Conservation (phyloP, 2,113 vertebrate species). For the Nothocercus julius region DNA sequence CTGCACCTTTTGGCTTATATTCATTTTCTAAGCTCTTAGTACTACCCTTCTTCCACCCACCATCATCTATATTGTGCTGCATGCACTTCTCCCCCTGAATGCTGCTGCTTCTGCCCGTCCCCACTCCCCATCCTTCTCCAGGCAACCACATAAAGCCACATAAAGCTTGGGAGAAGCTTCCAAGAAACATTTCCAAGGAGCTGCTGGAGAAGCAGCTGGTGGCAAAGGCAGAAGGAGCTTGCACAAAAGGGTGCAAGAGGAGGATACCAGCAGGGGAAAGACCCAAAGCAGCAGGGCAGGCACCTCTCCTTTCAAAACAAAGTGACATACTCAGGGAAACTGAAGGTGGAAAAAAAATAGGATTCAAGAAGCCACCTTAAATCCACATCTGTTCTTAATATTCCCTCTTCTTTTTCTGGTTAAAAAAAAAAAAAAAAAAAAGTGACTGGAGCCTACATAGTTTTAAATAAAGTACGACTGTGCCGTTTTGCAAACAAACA, state of each 20-base stretch:
- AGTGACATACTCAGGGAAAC: not conserved
- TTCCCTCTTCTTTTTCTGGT: not conserved
- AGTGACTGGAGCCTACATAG: not conserved
- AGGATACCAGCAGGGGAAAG: not conserved
- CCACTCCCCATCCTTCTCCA: too few relatives aligned
- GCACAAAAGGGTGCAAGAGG: not conserved
- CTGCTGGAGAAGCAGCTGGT: not conserved
- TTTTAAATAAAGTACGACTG: not conserved
- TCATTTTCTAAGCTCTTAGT: not conserved
- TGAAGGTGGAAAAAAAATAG: not conserved
- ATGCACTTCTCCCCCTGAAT: too few relatives aligned
- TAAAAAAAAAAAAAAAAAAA: not conserved
- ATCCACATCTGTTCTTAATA: not conserved
- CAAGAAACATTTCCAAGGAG: too few relatives aligned
- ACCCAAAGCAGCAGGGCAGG: not conserved
- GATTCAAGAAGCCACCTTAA: not conserved
- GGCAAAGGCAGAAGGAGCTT: not conserved
- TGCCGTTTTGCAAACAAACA: not conserved
- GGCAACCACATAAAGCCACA: too few relatives aligned
- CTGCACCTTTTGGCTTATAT: not conserved
- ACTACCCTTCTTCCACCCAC: not conserved
- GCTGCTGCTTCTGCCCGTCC: too few relatives aligned
- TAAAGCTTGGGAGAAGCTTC: too few relatives aligned
- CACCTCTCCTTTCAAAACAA: not conserved
- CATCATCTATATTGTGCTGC: not conserved